Evolutionary conservation across 2,113 vertebrate genomes (phyloP).

Genomic region (Chionomys nivalis): DNA sequence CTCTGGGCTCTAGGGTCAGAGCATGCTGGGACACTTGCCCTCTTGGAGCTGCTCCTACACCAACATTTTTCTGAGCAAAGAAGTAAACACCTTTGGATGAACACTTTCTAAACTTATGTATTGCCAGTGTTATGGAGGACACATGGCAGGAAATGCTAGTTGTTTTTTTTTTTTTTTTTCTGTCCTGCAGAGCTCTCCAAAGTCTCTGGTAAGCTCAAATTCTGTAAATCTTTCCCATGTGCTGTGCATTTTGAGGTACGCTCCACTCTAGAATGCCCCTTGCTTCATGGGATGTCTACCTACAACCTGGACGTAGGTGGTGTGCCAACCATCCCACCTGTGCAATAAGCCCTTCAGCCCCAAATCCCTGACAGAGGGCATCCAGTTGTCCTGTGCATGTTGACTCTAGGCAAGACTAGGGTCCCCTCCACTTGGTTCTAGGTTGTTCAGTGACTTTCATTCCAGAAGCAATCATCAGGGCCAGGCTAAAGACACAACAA

Average conservation of each 20-base stretch:
- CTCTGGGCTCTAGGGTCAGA: neutral
- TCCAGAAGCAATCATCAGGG: neutral
- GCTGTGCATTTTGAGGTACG: neutral
- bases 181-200: neutral
- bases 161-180: neutral
- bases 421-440: neutral
- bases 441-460: neutral
- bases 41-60: no score
- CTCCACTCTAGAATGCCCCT: neutral
- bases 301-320: neutral
- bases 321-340: no score
- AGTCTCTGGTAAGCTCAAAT: no score
- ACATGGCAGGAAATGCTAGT: no score
- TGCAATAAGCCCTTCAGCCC: no score
- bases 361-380: no score
- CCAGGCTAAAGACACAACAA: neutral
- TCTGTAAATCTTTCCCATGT: neutral
- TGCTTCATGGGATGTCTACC: neutral
- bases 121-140: neutral
- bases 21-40: neutral
- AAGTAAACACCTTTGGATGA: neutral
- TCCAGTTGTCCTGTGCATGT: neutral
- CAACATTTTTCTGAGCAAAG: neutral
- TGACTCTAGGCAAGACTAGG: no score
- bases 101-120: neutral